Percentiles rank a stretch among this genome's conserved stretches.
These are phyloP conservation scores for Hypena proboscidalis DNA, from an alignment of 2,888 invertebrate genomes.

Conservation along the genomic window DNA sequence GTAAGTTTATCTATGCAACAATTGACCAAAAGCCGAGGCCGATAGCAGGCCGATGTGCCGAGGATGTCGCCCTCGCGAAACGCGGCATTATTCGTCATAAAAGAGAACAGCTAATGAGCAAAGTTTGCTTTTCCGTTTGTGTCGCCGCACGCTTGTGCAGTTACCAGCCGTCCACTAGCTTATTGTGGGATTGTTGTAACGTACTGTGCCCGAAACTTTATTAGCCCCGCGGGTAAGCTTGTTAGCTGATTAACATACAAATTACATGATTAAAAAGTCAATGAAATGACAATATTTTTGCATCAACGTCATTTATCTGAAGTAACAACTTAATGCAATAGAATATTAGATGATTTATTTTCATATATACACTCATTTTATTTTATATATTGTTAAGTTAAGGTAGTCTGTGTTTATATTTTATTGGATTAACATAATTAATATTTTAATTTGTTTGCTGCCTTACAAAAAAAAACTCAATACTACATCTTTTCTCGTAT, in stretches of 20 bases:
- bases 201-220: conserved; percentile 18
- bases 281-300: conserved; percentile 20
- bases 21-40: conserved; percentile 26
- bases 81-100: conserved; percentile 44
- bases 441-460: too few relatives aligned
- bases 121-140: conserved; percentile 46
- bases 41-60: conserved; percentile 26
- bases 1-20: conserved; percentile 25
- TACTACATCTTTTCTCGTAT: too few relatives aligned
- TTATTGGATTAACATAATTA: too few relatives aligned
- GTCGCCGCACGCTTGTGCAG: conserved; percentile 28
- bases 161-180: conserved; percentile 19
- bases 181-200: conserved; percentile 24
- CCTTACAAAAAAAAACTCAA: too few relatives aligned
- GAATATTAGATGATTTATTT: too few relatives aligned
- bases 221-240: conserved; percentile 4
- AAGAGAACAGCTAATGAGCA: conserved; percentile 54
- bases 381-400: too few relatives aligned
- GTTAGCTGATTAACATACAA: conserved; percentile 27
- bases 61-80: conserved; percentile 17
- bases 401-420: too few relatives aligned
- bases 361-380: too few relatives aligned
- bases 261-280: conserved; percentile 17
- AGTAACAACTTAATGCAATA: conserved; percentile 13
- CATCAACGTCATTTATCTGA: conserved; percentile 15